These are phyloP conservation scores for Lordiphosa collinella DNA, from an alignment of 1,140 invertebrate species.

Conservation along the genomic window DNA sequence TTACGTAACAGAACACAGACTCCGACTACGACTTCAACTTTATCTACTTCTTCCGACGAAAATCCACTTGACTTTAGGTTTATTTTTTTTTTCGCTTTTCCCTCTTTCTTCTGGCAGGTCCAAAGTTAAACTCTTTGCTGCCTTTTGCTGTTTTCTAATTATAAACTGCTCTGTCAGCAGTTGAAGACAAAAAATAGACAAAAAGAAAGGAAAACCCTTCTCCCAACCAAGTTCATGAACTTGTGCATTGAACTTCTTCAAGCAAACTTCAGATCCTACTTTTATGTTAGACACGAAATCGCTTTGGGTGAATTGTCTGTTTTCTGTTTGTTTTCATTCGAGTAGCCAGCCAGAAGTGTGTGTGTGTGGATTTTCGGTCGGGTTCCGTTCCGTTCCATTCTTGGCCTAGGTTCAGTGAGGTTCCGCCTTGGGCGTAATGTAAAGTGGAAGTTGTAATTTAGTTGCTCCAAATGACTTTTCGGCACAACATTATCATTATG, in stretches of 20 bases:
- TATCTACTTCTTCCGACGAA: constrained; percentile 59
- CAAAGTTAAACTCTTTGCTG: constrained; percentile 34
- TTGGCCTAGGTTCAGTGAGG: constrained; percentile 12
- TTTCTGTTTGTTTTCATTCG: constrained; percentile 73
- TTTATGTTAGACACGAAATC: constrained; percentile 42
- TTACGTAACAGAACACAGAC: constrained; percentile 32
- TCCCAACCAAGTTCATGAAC: constrained; percentile 70
- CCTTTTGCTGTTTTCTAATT: constrained; percentile 59
- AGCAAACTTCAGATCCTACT: constrained; percentile 46
- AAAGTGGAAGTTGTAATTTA: constrained; percentile 77
- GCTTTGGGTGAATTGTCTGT: constrained; percentile 11
- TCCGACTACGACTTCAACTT: constrained; percentile 33
- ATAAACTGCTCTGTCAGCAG: constrained; percentile 72
- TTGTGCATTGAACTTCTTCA: constrained; percentile 71
- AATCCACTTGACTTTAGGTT: constrained; percentile 61
- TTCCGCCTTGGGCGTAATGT: constrained; percentile 64
- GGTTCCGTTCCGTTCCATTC: constrained; percentile 28
- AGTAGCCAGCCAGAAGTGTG: constrained; percentile 59
- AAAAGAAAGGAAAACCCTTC: constrained; percentile 40
- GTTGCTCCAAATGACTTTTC: constrained; percentile 74
- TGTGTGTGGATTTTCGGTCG: constrained; percentile 60
- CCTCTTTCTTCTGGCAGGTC: constrained; percentile 45
- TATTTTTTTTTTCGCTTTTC: constrained; percentile 29
- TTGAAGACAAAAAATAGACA: constrained; percentile 13
- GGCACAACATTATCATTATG: constrained; percentile 76